phyloP scores from a whole-genome alignment of 2,888 invertebrate genomes.

The Gastracanthus pulcherrimus region DNA sequence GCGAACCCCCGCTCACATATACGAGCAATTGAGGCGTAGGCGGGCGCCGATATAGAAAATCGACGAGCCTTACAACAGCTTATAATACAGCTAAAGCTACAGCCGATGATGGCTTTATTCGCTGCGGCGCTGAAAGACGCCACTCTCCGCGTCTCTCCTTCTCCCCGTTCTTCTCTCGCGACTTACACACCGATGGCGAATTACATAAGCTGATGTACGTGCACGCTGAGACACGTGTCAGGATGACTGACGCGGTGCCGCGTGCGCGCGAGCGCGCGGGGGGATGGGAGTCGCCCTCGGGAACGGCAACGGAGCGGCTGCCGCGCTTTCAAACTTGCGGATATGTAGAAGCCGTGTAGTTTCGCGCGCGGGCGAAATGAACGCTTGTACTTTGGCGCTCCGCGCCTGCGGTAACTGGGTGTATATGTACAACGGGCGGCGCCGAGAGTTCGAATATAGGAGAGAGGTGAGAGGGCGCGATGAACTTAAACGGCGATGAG shows the following conservation, averaged over 20 bases:
- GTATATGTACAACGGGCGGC: not conserved
- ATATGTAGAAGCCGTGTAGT: not conserved
- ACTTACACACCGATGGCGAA: no score
- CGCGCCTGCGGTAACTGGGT: no score
- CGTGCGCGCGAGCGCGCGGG: not conserved
- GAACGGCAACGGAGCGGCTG: not conserved
- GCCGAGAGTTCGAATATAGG: no score
- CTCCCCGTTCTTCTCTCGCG: not conserved
- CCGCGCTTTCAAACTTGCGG: slow-evolving; percentile 39
- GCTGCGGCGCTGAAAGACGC: not conserved
- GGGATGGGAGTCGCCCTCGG: not conserved
- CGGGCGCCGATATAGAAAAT: slow-evolving; percentile 15
- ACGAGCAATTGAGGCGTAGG: not conserved
- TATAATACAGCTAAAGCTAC: not conserved
- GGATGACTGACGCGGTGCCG: slow-evolving; percentile 15
- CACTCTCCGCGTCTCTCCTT: not conserved
- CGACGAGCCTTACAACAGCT: not conserved
- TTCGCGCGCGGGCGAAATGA: not conserved
- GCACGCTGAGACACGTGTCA: slow-evolving; percentile 33
- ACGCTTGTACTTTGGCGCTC: not conserved
- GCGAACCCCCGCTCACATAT: not conserved
- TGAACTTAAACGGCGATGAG: slow-evolving; percentile 2
- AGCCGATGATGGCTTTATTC: slow-evolving; percentile 37
- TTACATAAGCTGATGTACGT: not conserved
- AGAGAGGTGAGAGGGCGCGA: no score